These are phyloP conservation scores for Drosophila arawakana DNA, from an alignment of 1,140 invertebrate genomes.

Conservation along the genomic window DNA sequence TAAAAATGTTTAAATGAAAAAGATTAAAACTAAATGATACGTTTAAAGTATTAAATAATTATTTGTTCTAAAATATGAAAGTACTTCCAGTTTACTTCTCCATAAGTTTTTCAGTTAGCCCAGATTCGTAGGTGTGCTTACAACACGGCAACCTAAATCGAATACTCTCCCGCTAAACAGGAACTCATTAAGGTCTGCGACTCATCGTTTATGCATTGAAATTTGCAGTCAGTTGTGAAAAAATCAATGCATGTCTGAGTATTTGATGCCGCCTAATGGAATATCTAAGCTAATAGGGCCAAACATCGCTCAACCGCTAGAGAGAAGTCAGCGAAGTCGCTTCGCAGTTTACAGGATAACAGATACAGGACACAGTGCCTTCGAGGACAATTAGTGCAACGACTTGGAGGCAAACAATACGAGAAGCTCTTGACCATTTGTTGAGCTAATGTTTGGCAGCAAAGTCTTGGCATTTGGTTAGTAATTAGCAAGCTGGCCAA, in stretches of 20 bases:
- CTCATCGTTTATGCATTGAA: constrained; percentile 81
- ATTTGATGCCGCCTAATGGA: constrained; percentile 79
- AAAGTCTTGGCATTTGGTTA: constrained; percentile 60
- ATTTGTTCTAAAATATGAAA: too few species aligned
- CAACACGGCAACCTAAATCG: background rate
- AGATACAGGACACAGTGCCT: constrained; percentile 8
- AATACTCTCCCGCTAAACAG: constrained; percentile 6
- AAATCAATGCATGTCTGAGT: constrained; percentile 83
- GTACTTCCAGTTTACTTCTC: background rate
- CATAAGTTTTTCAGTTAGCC: background rate
- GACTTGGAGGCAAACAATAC: constrained; percentile 38
- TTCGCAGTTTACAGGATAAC: background rate
- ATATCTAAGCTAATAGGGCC: constrained; percentile 78
- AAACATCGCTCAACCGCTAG: constrained; percentile 4
- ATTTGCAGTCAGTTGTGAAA: constrained; percentile 80
- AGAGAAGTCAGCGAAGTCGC: constrained; percentile 11
- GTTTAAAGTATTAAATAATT: too few species aligned
- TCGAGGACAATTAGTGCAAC: constrained; percentile 68
- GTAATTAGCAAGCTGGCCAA: constrained; percentile 74
- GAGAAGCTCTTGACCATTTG: constrained; percentile 71
- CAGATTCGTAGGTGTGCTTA: constrained; percentile 1
- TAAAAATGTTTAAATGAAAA: too few species aligned
- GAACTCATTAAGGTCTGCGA: constrained; percentile 66
- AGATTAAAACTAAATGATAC: too few species aligned
- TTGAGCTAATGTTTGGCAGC: constrained; percentile 69